Evolutionary conservation across 1,140 invertebrate species (phyloP).

Genomic region (Leptopilina boulardi): DNA sequence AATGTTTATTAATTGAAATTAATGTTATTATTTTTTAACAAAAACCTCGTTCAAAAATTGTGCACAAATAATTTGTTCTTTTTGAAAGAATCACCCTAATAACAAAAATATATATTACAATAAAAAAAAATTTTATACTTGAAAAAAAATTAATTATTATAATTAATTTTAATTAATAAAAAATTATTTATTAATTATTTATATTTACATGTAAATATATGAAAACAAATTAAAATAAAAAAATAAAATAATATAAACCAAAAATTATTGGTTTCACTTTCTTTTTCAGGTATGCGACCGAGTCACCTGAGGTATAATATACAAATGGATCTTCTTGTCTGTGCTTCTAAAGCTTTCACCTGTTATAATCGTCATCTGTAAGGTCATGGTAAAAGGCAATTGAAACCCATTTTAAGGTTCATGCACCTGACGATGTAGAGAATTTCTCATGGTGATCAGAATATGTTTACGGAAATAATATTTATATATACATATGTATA

Average conservation of each 20-base stretch:
- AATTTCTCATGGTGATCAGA: background rate
- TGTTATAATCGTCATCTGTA: conserved; percentile 3
- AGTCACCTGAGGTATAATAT: background rate
- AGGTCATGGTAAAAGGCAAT: conserved; percentile 18
- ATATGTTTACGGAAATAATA: conserved; percentile 22
- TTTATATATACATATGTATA: background rate
- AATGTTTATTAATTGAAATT: no score
- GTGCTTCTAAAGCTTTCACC: conserved; percentile 1
- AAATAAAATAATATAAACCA: background rate
- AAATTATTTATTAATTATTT: no score
- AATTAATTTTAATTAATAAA: no score
- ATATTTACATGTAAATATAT: no score
- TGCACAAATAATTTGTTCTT: no score
- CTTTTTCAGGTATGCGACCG: background rate
- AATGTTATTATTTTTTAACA: no score
- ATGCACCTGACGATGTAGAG: background rate
- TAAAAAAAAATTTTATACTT: no score
- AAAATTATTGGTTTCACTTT: background rate
- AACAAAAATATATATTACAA: no score
- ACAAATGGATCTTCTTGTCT: background rate
- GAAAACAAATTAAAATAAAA: background rate
- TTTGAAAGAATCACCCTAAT: no score
- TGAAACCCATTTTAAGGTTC: conserved; percentile 13
- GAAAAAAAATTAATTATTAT: no score
- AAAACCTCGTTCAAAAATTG: no score